These are phyloP conservation scores for Pristionchus arcanus DNA, from an alignment of 2,888 invertebrate genomes.

Conservation along the genomic window DNA sequence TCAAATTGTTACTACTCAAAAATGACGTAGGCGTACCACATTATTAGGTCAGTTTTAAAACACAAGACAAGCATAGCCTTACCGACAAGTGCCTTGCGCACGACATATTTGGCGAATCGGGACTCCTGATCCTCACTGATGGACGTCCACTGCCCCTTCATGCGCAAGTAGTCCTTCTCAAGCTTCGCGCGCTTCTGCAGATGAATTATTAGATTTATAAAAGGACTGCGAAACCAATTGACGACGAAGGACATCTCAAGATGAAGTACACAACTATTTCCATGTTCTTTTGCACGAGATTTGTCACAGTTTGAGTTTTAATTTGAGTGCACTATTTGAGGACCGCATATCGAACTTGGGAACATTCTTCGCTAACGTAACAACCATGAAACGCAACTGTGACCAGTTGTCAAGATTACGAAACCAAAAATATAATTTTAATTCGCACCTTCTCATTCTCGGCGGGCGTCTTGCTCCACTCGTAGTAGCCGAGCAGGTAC, in stretches of 20 bases:
- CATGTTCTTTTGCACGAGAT: too few species aligned
- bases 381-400: background rate
- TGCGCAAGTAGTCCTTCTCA: slow-evolving; percentile 76
- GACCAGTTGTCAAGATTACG: background rate
- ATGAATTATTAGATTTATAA: background rate
- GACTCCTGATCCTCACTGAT: slow-evolving; percentile 91
- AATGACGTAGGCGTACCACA: too few species aligned
- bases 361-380: background rate
- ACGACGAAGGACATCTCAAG: background rate
- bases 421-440: slow-evolving; percentile 9
- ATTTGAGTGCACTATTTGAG: too few species aligned
- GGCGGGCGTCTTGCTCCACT: slow-evolving; percentile 88
- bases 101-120: slow-evolving; percentile 90
- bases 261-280: background rate
- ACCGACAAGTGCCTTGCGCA: slow-evolving; percentile 92
- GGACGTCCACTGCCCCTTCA: slow-evolving; percentile 97
- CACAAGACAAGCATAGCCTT: slow-evolving; percentile 57
- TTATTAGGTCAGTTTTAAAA: too few species aligned
- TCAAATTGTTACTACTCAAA: too few species aligned
- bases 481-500: slow-evolving; percentile 91
- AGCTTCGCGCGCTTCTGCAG: slow-evolving; percentile 84
- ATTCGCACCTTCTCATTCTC: slow-evolving; percentile 84
- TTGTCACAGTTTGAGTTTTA: too few species aligned
- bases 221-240: background rate
- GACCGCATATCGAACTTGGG: background rate